Conservation (phyloP, 2,888 invertebrate species). For the Tholera decimalis region DNA sequence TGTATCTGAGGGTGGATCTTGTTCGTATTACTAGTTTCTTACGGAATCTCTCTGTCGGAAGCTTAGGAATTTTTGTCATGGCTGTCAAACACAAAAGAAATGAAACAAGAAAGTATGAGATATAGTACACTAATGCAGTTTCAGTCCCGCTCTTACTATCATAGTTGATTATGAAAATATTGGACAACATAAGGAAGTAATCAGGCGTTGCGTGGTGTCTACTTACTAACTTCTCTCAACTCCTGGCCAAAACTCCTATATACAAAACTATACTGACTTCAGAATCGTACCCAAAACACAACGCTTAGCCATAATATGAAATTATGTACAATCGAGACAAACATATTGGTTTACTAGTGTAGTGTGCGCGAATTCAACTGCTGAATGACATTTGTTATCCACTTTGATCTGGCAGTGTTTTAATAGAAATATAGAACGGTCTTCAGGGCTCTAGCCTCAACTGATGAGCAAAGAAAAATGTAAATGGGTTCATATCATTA, state of each 20-base stretch:
- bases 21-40: no score
- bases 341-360: no score
- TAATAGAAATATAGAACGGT: no score
- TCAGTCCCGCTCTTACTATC: not conserved
- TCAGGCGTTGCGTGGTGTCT: not conserved
- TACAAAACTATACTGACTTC: not conserved
- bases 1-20: no score
- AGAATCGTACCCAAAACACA: no score
- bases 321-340: no score
- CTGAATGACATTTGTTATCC: no score
- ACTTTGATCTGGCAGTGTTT: not conserved
- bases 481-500: constrained; percentile 2
- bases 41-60: not conserved
- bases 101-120: not conserved
- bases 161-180: not conserved
- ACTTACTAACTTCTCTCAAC: not conserved
- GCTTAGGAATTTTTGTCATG: not conserved
- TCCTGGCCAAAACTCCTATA: not conserved
- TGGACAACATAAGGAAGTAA: not conserved
- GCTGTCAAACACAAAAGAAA: not conserved
- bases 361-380: not conserved
- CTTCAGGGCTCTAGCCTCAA: not conserved
- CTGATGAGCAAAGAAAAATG: not conserved
- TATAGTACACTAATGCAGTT: not conserved
- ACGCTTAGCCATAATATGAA: no score